Conservation (phyloP, 2,113 vertebrate genomes). For the Podocnemis expansa region DNA sequence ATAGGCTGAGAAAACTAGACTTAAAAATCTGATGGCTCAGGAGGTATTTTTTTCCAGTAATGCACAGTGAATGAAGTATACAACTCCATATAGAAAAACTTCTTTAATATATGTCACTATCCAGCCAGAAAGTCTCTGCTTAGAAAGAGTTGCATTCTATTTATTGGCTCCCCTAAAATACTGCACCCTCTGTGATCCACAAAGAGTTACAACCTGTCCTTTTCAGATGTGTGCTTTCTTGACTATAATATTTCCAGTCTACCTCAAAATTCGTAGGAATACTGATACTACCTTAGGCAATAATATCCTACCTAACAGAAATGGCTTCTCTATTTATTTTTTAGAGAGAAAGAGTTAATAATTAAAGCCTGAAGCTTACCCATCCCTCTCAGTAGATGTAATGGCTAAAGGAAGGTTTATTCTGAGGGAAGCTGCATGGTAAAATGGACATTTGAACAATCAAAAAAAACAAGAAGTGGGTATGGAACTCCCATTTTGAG, state of each 20-base stretch:
- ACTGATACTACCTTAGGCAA: conserved; percentile 45
- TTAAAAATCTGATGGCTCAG: not conserved
- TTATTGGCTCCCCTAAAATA: not conserved
- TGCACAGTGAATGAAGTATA: not conserved
- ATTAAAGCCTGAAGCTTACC: conserved; percentile 68
- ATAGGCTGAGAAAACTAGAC: not conserved
- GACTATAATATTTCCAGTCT: conserved; percentile 52
- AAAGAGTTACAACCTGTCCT: conserved; percentile 26
- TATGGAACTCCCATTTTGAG: conserved; percentile 41
- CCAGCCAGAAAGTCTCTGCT: not conserved
- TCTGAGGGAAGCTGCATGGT: conserved; percentile 50
- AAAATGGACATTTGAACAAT: conserved; percentile 55
- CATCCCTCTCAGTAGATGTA: conserved; percentile 56
- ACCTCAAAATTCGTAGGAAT: conserved; percentile 64
- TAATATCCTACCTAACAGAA: conserved; percentile 50
- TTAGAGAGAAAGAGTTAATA: conserved; percentile 58
- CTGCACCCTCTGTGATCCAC: conserved; percentile 4
- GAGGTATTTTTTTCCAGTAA: not conserved
- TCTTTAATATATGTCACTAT: not conserved
- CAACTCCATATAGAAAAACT: not conserved
- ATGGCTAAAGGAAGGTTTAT: conserved; percentile 59
- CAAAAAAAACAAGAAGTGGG: not conserved
- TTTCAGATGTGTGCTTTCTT: conserved; percentile 42
- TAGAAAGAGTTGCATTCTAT: not conserved
- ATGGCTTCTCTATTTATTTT: conserved; percentile 63